These are phyloP conservation scores for Saturnia pavonia DNA, from an alignment of 2,888 invertebrate genomes.

Conservation along the genomic window DNA sequence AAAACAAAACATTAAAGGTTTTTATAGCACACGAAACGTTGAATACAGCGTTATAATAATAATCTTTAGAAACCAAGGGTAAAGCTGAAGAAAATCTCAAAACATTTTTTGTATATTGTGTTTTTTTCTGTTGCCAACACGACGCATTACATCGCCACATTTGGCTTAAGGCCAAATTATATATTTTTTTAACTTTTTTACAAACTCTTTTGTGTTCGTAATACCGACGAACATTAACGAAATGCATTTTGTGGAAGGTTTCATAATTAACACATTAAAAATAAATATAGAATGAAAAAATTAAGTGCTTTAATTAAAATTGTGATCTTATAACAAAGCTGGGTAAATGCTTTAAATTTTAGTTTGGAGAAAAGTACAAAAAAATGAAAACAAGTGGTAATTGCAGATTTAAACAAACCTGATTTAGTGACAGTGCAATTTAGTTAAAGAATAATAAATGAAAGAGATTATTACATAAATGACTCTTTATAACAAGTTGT, in stretches of 20 bases:
- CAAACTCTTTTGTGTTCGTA: conserved; percentile 2
- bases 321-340: neutral
- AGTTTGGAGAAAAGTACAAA: neutral
- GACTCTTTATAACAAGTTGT: too few relatives aligned
- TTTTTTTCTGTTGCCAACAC: neutral
- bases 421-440: too few relatives aligned
- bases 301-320: neutral
- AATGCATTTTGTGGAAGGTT: conserved; percentile 5
- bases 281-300: neutral
- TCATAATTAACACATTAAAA: neutral
- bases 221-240: neutral
- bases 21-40: neutral
- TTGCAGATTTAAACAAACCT: too few relatives aligned
- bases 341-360: neutral
- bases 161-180: conserved; percentile 9
- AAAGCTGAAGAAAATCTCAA: neutral
- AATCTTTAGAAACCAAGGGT: neutral
- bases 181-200: conserved; percentile 3
- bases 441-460: too few relatives aligned
- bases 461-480: too few relatives aligned
- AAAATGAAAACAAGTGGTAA: too few relatives aligned
- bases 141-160: neutral
- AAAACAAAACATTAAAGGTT: neutral
- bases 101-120: neutral
- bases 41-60: neutral